Percentiles rank a stretch among this genome's conserved stretches.
phyloP scores from a whole-genome alignment of 2,888 invertebrate species.

The Stenchaetothrips biformis region DNA sequence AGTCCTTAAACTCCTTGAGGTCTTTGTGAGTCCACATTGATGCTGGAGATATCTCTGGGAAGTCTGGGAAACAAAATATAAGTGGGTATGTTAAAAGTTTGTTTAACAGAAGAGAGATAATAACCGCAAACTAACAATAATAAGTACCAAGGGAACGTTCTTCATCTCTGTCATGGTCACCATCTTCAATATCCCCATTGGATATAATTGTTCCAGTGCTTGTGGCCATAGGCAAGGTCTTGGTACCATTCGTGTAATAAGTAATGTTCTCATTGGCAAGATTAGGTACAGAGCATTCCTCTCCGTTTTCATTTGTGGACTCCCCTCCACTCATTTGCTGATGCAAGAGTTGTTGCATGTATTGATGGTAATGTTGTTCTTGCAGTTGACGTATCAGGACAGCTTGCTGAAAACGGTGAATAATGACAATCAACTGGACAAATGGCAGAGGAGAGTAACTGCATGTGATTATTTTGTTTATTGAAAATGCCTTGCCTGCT shows the following conservation, averaged over 20 bases:
- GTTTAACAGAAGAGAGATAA: too few relatives aligned
- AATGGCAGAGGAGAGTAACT: not conserved
- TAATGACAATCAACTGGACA: slow-evolving; percentile 29
- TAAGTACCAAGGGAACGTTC: slow-evolving; percentile 31
- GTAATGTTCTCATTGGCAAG: slow-evolving; percentile 36
- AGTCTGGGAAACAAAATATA: slow-evolving; percentile 30
- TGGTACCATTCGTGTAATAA: not conserved
- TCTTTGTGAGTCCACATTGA: slow-evolving; percentile 96
- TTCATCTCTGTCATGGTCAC: slow-evolving; percentile 38
- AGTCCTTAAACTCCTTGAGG: slow-evolving; percentile 83
- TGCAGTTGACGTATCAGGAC: slow-evolving; percentile 90
- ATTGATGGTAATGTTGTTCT: slow-evolving; percentile 98
- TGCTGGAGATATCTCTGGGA: slow-evolving; percentile 62
- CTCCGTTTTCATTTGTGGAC: slow-evolving; percentile 43
- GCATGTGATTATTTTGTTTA: not conserved
- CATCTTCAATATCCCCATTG: slow-evolving; percentile 35
- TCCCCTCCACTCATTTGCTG: slow-evolving; percentile 47
- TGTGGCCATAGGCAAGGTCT: slow-evolving; percentile 14
- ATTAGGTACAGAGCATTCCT: slow-evolving; percentile 38
- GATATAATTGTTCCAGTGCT: slow-evolving; percentile 30
- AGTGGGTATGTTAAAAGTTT: not conserved
- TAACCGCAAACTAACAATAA: not conserved
- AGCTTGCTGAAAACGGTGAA: slow-evolving; percentile 65
- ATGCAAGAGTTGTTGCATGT: slow-evolving; percentile 87
- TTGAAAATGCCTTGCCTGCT: slow-evolving; percentile 47